Base-by-base conservation (phyloP, 2,888 invertebrate species). In the Pheosia tremula region DNA sequence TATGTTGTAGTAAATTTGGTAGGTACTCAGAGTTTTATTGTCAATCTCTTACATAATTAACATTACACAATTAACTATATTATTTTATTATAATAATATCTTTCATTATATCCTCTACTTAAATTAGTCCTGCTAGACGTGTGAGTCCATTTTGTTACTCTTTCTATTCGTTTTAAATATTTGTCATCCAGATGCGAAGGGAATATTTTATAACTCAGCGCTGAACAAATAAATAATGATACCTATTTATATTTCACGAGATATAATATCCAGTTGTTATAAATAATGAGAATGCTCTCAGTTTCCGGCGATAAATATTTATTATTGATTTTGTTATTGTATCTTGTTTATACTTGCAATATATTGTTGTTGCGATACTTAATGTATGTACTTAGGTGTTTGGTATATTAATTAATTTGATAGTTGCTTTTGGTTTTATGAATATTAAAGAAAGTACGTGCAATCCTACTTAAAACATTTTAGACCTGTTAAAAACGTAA, bases 251-350 rank as follows among this genome's bases (percentile, higher is more conserved):
- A 24, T 38, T 37, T 53, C 39, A 71, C 66, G 13, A 43, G 66
- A 73, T 54, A 66, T 71, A 66, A 67, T 56, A 64, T 66, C 63
- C 52, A 61, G 62, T 61, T 68, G 62, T 64, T 74, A 62, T 66
- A 66, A 74, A 71, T 63, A 68, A 65, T 68, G 60, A 68, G 63
- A 66, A 62, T 64, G 64, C 66, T 69, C 69, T 67, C 64, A 67
- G 69, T 66, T 74, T 73, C 70, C 67, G 68, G 58, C 63, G 62
- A 63, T 75, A 74, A 67, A 62, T 68, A 59, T 75, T 75, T 78
- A 62, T 79, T 77, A 75, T 79, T 77, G 72, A 75, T 72, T 72
- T 72, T 77, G 74, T 77, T 73, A 79, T 68, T 60, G 47, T 61
- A 66, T 55, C 60, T 63, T 71, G 73, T 74, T 72, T 70, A 38